Base-by-base conservation (phyloP, 1,140 invertebrate genomes). In the Conopomorpha cramerella region DNA sequence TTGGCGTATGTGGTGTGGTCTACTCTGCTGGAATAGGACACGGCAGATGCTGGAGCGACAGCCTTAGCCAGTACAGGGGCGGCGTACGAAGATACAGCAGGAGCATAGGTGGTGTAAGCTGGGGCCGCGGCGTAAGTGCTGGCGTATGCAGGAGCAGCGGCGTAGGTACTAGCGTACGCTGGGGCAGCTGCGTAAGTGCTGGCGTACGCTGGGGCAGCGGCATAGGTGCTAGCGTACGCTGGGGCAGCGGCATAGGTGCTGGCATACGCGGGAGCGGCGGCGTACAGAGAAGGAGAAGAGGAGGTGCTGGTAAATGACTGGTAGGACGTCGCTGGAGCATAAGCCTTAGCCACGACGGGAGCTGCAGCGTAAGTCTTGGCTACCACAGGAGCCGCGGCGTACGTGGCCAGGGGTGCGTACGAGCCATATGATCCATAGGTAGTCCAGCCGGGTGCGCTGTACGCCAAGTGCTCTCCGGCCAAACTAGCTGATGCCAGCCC, bases 231-330 rank as follows among this genome's bases (percentile, higher is more conserved):
- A 8, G 35, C 27, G 27, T 13, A 12, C 3, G 49, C 13, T 15
- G 16, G 45, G 25, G 51, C 57, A 29, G 45, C 50, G 7, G 53
- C 39, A 10, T 61, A 44, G 38, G 52, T 55, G 23, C 60, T 52
- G 17, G 62, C 62, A 16, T 46, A 49, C 36, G 55, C 45, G 25
- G 55, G 38, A 37, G 59, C 53, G 33, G 57, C 55, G 30, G 59
- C 56, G 11, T 58, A 65, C 36, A 64, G 41, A 43, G 60, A n/a
- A n/a, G n/a, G n/a, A n/a, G n/a, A n/a, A n/a, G n/a, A n/a, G n/a
- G n/a, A n/a, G n/a, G n/a, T n/a, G n/a, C n/a, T n/a, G n/a, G n/a
- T n/a, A n/a, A n/a, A n/a, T n/a, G n/a, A n/a, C n/a, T n/a, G n/a
- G n/a, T n/a, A n/a, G n/a, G n/a, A n/a, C n/a, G n/a, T n/a, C n/a